Evolutionary conservation across 2,888 invertebrate genomes (phyloP).

Genomic region (Laspeyria flexula): DNA sequence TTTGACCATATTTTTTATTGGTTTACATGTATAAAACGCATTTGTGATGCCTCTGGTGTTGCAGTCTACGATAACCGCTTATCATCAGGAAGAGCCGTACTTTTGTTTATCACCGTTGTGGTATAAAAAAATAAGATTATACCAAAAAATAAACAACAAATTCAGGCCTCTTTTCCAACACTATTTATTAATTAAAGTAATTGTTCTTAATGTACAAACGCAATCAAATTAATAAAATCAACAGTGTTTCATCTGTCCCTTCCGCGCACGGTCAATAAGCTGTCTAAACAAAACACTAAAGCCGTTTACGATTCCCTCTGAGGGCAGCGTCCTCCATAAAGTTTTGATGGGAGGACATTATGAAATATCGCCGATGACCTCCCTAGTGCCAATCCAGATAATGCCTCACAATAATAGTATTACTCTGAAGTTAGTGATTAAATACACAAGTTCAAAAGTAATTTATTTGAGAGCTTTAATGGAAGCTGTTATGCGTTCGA

Average conservation of each 20-base stretch:
- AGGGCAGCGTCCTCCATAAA: constrained; percentile 58
- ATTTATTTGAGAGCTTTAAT: constrained; percentile 39
- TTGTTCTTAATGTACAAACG: too few relatives aligned
- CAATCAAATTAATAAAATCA: background rate
- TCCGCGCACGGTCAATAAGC: constrained; percentile 34
- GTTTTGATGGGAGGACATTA: constrained; percentile 67
- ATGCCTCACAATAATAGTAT: constrained; percentile 49
- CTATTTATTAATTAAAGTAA: too few relatives aligned
- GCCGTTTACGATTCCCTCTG: constrained; percentile 66
- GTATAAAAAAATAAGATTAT: too few relatives aligned
- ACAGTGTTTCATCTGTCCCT: constrained; percentile 7
- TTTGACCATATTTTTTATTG: too few relatives aligned
- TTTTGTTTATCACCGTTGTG: too few relatives aligned
- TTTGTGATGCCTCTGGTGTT: too few relatives aligned
- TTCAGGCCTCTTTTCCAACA: too few relatives aligned
- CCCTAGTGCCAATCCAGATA: constrained; percentile 45
- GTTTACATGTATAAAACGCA: too few relatives aligned
- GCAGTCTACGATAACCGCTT: too few relatives aligned
- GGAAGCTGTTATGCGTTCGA: constrained; percentile 17
- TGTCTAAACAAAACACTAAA: constrained; percentile 60
- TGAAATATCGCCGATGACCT: constrained; percentile 49
- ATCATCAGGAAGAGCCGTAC: too few relatives aligned
- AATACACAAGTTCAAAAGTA: constrained; percentile 41
- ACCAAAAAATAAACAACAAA: too few relatives aligned
- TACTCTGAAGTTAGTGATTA: constrained; percentile 39